Percentiles rank a stretch among this genome's conserved stretches.
Conservation (phyloP, 2,113 vertebrate species). For the pig (Sus scrofa) region T2T-Sscrofa CM000826.6:97018001-97018500, state of each 20-base stretch:
- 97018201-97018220: neutral
- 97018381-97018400: conserved; percentile 14
- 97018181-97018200: neutral
- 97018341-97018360: conserved; percentile 34
- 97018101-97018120: neutral
- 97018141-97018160: neutral
- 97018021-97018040: neutral
- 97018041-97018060: neutral
- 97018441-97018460: neutral
- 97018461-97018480: conserved; percentile 59
- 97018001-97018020: conserved; percentile 21
- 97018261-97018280: neutral
- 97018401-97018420: conserved; percentile 35
- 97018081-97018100: neutral
- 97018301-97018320: neutral
- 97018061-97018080: conserved; percentile 41
- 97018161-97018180: neutral
- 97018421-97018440: conserved; percentile 5
- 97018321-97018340: conserved; percentile 20
- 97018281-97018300: conserved; percentile 1
- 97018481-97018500: conserved; percentile 70
- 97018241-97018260: neutral
- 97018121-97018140: neutral
- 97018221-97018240: neutral
- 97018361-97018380: neutral